Evolutionary conservation across 2,113 vertebrate species (phyloP).

Genomic region (Hemiprocne comata): DNA sequence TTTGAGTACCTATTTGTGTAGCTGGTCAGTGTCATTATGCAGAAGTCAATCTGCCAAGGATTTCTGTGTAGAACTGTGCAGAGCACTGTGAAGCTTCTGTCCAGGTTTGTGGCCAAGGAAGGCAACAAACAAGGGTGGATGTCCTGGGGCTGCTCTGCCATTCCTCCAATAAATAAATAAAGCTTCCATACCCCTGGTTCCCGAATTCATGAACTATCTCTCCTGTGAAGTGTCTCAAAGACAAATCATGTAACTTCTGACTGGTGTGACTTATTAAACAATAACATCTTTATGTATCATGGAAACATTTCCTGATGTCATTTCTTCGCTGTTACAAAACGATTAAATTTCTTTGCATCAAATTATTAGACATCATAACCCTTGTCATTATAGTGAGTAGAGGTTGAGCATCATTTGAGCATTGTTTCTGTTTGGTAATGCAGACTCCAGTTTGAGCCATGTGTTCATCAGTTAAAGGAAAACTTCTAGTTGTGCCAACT

Average conservation of each 20-base stretch:
- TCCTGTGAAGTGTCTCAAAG: background rate
- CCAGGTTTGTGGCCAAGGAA: background rate
- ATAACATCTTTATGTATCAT: background rate
- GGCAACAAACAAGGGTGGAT: background rate
- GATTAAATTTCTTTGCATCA: background rate
- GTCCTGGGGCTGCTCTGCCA: background rate
- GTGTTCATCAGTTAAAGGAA: background rate
- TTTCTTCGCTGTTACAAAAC: background rate
- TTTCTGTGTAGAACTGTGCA: background rate
- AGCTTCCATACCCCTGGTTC: background rate
- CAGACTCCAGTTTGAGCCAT: background rate
- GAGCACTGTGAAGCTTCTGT: background rate
- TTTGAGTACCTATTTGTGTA: background rate
- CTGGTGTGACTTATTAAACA: background rate
- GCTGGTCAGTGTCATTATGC: background rate
- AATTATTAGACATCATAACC: background rate
- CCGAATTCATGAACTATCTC: background rate
- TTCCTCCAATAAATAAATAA: background rate
- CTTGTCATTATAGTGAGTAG: background rate
- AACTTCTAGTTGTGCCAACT: constrained; percentile 21
- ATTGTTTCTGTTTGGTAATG: background rate
- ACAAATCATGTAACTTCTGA: background rate
- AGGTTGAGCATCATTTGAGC: background rate
- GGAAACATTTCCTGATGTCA: background rate
- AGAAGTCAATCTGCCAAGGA: background rate